Percentiles rank a stretch among this genome's conserved stretches.
Conservation (phyloP, 2,888 invertebrate species). For the Thymelicus sylvestris region DNA sequence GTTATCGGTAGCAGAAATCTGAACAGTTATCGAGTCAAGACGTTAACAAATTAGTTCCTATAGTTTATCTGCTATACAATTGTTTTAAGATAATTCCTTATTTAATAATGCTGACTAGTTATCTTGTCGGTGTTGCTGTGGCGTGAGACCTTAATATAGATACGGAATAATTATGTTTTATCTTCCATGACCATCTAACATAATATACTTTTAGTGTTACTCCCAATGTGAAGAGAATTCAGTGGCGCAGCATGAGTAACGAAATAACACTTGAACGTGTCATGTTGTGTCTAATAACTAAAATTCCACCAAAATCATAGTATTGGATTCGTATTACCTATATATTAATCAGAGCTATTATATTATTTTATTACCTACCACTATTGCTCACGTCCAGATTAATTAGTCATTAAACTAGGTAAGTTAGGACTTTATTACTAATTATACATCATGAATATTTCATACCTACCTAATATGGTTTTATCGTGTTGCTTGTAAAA, state of each 20-base stretch:
- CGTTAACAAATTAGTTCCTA: slow-evolving; percentile 53
- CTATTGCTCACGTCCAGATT: slow-evolving; percentile 39
- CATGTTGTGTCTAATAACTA: background rate
- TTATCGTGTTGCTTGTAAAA: slow-evolving; percentile 16
- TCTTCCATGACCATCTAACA: slow-evolving; percentile 7
- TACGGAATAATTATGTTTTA: slow-evolving; percentile 15
- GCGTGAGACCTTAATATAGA: slow-evolving; percentile 17
- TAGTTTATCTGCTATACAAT: slow-evolving; percentile 43
- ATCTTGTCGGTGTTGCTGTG: slow-evolving; percentile 19
- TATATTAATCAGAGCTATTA: too few relatives aligned
- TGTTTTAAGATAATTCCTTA: slow-evolving; percentile 27
- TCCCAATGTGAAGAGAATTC: slow-evolving; percentile 47
- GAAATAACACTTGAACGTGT: background rate
- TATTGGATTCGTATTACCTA: too few relatives aligned
- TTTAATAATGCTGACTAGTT: slow-evolving; percentile 30
- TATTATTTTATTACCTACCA: background rate
- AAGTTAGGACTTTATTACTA: slow-evolving; percentile 13
- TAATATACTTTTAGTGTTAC: slow-evolving; percentile 15
- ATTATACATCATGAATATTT: background rate
- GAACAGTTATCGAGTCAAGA: slow-evolving; percentile 56
- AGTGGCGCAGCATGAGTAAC: slow-evolving; percentile 26
- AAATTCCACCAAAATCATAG: background rate
- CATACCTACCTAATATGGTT: slow-evolving; percentile 15
- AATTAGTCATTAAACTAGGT: slow-evolving; percentile 18
- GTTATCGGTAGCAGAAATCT: slow-evolving; percentile 67